Evolutionary conservation across 2,797 vertebrate genomes (phyloP).

Genomic region (Nannoperca obscura): DNA sequence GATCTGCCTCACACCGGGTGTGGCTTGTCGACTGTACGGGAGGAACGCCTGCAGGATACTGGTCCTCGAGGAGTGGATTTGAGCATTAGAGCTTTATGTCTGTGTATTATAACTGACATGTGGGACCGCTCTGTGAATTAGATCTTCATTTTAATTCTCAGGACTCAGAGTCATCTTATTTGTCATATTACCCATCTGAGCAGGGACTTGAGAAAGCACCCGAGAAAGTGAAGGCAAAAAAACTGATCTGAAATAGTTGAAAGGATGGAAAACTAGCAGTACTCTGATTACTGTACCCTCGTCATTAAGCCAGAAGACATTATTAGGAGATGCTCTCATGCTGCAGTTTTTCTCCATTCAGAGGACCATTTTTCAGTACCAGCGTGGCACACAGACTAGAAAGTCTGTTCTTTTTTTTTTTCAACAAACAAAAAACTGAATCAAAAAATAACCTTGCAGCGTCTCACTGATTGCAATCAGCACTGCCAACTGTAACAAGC

Average conservation of each 20-base stretch:
- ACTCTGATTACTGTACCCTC: slow-evolving; percentile 15
- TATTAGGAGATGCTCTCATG: slow-evolving; percentile 42
- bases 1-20: slow-evolving; percentile 5
- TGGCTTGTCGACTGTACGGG: not conserved
- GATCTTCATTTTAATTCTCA: slow-evolving; percentile 9
- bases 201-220: slow-evolving; percentile 17
- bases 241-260: slow-evolving; percentile 23
- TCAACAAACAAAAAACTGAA: slow-evolving; percentile 8
- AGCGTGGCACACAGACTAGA: not conserved
- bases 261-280: slow-evolving; percentile 41
- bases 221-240: slow-evolving; percentile 10
- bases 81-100: slow-evolving; percentile 6
- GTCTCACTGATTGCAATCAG: slow-evolving; percentile 55
- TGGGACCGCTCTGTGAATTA: not conserved
- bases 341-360: slow-evolving; percentile 46
- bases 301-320: slow-evolving; percentile 43
- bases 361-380: slow-evolving; percentile 2
- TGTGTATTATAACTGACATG: not conserved
- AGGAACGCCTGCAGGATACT: not conserved
- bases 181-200: slow-evolving; percentile 34
- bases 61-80: not conserved
- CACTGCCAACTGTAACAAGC: slow-evolving; percentile 20
- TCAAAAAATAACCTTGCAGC: slow-evolving; percentile 25
- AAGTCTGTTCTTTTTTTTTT: not conserved
- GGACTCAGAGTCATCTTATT: slow-evolving; percentile 8